Percentiles rank a stretch among this genome's conserved stretches.
These are phyloP conservation scores for Psammodynastes pulverulentus DNA, from an alignment of 2,113 vertebrate genomes.

Conservation along the genomic window DNA sequence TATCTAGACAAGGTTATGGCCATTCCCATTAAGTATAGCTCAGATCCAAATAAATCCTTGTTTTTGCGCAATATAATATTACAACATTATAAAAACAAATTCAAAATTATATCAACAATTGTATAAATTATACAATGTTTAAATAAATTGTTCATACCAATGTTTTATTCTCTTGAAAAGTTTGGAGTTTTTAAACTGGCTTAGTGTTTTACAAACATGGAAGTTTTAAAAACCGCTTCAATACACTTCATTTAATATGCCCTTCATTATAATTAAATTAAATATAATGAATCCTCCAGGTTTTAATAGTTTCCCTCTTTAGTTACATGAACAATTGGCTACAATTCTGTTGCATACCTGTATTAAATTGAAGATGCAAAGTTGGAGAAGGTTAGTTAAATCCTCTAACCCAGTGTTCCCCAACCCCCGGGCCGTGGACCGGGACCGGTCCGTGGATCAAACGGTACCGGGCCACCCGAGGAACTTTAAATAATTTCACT, in stretches of 20 bases:
- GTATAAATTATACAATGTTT: neutral
- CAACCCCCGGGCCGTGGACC: no score
- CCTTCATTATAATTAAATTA: neutral
- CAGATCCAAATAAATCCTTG: neutral
- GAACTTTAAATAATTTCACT: no score
- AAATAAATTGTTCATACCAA: neutral
- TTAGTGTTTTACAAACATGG: neutral
- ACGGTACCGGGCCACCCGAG: no score
- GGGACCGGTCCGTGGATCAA: no score
- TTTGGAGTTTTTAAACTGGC: neutral
- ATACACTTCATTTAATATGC: neutral
- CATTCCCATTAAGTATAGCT: neutral
- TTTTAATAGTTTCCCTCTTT: neutral
- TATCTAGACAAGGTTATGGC: neutral
- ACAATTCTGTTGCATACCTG: neutral
- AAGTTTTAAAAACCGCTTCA: neutral
- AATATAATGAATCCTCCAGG: neutral
- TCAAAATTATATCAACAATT: neutral
- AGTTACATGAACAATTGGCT: neutral
- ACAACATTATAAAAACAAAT: neutral
- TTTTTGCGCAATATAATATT: neutral
- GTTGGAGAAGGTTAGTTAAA: neutral
- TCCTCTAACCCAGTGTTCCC: no score
- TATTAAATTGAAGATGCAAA: neutral
- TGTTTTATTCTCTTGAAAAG: neutral